phyloP scores from a whole-genome alignment of 37 sponge, comb jelly and placozoan species.

The Bolinopsis microptera region DNA sequence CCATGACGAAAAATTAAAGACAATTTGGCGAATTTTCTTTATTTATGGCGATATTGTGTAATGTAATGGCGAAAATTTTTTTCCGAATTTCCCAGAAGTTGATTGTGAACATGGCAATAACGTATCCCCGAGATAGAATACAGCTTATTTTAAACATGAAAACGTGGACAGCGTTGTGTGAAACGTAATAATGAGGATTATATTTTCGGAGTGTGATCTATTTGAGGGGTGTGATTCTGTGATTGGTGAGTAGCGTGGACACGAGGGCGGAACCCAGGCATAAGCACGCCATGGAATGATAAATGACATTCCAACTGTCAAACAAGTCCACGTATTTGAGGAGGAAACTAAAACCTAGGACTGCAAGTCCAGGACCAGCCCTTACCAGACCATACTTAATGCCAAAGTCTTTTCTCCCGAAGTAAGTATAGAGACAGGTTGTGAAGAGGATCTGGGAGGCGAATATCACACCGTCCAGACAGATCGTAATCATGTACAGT shows the following conservation, averaged over 20 bases:
- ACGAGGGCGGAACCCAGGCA: conserved; percentile 3
- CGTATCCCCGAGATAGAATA: too few relatives aligned
- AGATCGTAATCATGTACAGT: conserved; percentile 42
- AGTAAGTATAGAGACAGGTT: conserved; percentile 63
- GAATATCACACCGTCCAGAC: conserved; percentile 61
- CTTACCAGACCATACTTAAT: conserved; percentile 56
- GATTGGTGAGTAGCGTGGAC: conserved; percentile 22
- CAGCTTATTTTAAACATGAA: too few relatives aligned
- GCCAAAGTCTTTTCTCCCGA: conserved; percentile 51
- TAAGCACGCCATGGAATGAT: conserved; percentile 42
- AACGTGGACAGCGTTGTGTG: too few relatives aligned
- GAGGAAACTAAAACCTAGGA: conserved; percentile 51
- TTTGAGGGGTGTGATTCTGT: conserved; percentile 19
- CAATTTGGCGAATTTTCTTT: too few relatives aligned
- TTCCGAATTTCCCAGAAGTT: too few relatives aligned
- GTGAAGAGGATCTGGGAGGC: conserved; percentile 66
- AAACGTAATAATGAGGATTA: too few relatives aligned
- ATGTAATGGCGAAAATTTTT: too few relatives aligned
- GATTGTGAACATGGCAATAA: too few relatives aligned
- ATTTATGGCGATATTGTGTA: too few relatives aligned
- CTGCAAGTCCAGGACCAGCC: conserved; percentile 63
- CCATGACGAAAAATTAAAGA: too few relatives aligned
- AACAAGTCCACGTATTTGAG: conserved; percentile 61
- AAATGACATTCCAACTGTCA: neutral
- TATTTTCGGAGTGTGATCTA: too few relatives aligned